A percentile compares a stretch with the other conserved stretches of the same genome.
phyloP scores from a whole-genome alignment of 2,113 vertebrate genomes.

The Machaerirhynchus nigripectus region DNA sequence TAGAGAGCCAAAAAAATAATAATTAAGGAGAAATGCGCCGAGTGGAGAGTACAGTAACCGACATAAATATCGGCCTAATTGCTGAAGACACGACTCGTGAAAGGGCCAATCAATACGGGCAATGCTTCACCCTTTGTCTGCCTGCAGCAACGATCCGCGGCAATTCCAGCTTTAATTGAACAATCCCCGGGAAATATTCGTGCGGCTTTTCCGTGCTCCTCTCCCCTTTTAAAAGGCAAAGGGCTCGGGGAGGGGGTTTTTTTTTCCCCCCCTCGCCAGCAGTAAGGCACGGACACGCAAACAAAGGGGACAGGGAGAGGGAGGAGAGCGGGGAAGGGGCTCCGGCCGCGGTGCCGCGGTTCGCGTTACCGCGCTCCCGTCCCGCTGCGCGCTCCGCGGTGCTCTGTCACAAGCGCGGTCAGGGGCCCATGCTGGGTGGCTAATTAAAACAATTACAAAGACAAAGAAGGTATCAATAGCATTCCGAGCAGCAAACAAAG shows the following conservation, averaged over 20 bases:
- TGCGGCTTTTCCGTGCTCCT: not conserved
- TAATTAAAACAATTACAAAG: constrained; percentile 95
- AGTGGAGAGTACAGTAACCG: not conserved
- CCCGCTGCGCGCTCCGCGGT: constrained; percentile 63
- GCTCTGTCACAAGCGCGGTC: constrained; percentile 37
- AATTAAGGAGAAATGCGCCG: not conserved
- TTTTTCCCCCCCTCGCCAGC: too few species aligned
- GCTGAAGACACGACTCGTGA: not conserved
- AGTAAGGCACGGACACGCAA: not conserved
- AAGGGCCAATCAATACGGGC: not conserved
- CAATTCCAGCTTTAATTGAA: not conserved
- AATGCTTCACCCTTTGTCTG: not conserved
- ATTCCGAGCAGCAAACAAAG: constrained; percentile 79
- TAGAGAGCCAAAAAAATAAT: not conserved
- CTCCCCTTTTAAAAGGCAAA: not conserved
- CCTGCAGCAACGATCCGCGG: not conserved
- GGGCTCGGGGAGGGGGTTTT: not conserved
- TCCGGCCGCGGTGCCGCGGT: too few species aligned
- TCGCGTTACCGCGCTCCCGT: too few species aligned
- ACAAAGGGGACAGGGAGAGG: not conserved
- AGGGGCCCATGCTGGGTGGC: constrained; percentile 76
- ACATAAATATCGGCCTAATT: not conserved
- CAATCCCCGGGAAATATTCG: not conserved
- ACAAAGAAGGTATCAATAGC: constrained; percentile 85
- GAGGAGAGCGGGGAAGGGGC: too few species aligned